Percentiles rank a stretch among this genome's conserved stretches.
Evolutionary conservation across 2,888 invertebrate genomes (phyloP).

Genomic region (Lottia gigantea): DNA sequence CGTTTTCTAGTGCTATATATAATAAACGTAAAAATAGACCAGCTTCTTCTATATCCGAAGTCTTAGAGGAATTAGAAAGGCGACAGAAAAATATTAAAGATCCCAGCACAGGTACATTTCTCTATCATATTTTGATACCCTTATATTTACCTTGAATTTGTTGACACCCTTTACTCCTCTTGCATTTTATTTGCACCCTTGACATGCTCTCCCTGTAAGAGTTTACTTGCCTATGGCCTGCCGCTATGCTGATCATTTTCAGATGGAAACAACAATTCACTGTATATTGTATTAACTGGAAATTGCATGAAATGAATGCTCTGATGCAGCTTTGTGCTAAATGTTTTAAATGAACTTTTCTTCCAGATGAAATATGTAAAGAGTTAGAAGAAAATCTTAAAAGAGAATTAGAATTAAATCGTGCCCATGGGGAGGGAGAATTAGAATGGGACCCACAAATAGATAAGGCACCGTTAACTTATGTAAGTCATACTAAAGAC

Average conservation of each 20-base stretch:
- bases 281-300: too few relatives aligned
- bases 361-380: background rate
- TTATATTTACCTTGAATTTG: too few relatives aligned
- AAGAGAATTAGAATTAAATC: background rate
- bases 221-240: too few relatives aligned
- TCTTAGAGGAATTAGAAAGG: conserved; percentile 58
- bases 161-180: too few relatives aligned
- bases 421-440: conserved; percentile 40
- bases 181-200: too few relatives aligned
- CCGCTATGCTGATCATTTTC: too few relatives aligned
- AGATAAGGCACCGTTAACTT: conserved; percentile 34
- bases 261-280: too few relatives aligned
- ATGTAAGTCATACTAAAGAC: background rate
- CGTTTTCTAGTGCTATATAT: conserved; percentile 43
- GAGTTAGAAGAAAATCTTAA: background rate
- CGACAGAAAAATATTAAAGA: conserved; percentile 33
- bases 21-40: conserved; percentile 56
- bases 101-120: background rate
- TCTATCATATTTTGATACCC: background rate
- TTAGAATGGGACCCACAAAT: conserved; percentile 42
- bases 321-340: too few relatives aligned
- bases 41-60: conserved; percentile 63
- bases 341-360: background rate
- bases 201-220: too few relatives aligned
- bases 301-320: too few relatives aligned